Conservation (phyloP, 2,113 vertebrate genomes). For the Ciconia stormi region DNA sequence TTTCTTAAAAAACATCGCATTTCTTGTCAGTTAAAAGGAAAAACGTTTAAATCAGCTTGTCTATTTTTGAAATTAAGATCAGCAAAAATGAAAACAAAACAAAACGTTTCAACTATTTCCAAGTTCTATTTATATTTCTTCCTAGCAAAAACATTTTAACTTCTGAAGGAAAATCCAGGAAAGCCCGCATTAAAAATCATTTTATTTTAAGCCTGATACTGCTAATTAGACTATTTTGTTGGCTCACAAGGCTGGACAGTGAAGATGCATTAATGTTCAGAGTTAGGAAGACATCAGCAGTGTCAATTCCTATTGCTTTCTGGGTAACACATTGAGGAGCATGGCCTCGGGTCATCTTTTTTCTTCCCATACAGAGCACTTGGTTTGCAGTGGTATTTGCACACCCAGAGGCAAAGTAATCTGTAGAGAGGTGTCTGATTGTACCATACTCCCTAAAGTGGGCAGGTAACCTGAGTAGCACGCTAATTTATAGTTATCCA, state of each 20-base stretch:
- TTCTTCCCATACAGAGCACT: not conserved
- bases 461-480: not conserved
- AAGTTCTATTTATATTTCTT: not conserved
- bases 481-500: not conserved
- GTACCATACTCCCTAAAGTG: not conserved
- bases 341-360: rapidly evolving
- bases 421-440: not conserved
- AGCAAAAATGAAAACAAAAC: constrained; percentile 39
- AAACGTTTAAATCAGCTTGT: constrained; percentile 45
- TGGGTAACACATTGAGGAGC: not conserved
- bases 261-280: not conserved
- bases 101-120: not conserved
- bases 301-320: not conserved
- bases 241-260: not conserved
- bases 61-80: constrained; percentile 39
- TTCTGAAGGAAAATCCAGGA: not conserved
- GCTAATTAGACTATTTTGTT: not conserved
- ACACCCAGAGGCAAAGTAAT: not conserved
- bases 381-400: not conserved
- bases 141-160: not conserved
- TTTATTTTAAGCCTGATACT: not conserved
- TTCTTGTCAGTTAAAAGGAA: constrained; percentile 45
- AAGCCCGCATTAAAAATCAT: not conserved
- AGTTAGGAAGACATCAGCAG: not conserved
- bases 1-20: not conserved